phyloP scores from a whole-genome alignment of 2,888 invertebrate genomes.

The Eurytoma adleriae region DNA sequence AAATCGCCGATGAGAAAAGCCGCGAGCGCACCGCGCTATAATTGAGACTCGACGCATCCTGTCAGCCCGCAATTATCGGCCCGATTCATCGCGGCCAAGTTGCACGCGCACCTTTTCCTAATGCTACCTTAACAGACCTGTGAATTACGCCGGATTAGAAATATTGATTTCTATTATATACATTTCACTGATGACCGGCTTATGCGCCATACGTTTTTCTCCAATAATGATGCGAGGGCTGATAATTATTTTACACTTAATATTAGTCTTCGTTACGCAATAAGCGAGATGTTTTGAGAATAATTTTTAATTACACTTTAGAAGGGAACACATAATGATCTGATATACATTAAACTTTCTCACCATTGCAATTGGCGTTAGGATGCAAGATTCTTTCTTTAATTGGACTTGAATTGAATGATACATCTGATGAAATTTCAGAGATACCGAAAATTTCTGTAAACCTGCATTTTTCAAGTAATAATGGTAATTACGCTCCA shows the following conservation, averaged over 20 bases:
- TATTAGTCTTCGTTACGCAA: not conserved
- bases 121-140: not conserved
- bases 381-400: slow-evolving; percentile 19
- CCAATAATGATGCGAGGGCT: not conserved
- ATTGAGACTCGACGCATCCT: slow-evolving; percentile 56
- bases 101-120: slow-evolving; percentile 9
- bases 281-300: no score
- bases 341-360: slow-evolving; percentile 23
- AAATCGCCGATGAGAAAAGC: slow-evolving; percentile 54
- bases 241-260: slow-evolving; percentile 4
- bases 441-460: not conserved
- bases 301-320: no score
- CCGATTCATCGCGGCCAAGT: slow-evolving; percentile 30
- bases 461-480: not conserved
- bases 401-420: slow-evolving; percentile 30
- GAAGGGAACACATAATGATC: slow-evolving; percentile 5
- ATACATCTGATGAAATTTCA: slow-evolving; percentile 11
- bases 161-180: not conserved
- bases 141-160: slow-evolving; percentile 24
- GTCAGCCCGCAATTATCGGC: slow-evolving; percentile 47
- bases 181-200: not conserved
- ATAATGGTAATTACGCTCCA: no score
- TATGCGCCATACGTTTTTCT: not conserved
- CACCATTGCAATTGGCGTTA: slow-evolving; percentile 4
- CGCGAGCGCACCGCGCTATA: slow-evolving; percentile 22